phyloP scores from a whole-genome alignment of 1,140 invertebrate genomes.

The Camponotus vicinus region DNA sequence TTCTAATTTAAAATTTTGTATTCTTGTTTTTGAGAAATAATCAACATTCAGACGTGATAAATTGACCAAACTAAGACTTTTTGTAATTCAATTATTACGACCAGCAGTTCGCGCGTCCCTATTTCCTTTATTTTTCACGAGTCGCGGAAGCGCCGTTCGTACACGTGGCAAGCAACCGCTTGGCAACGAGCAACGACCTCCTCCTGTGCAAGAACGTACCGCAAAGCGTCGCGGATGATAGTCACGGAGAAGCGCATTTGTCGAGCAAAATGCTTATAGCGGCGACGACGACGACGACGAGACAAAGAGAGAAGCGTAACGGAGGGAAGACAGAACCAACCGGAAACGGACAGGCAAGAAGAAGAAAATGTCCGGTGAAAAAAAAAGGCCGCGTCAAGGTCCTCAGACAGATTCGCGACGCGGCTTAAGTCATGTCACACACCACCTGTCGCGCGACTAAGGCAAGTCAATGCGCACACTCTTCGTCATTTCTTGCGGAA shows the following conservation, averaged over 20 bases:
- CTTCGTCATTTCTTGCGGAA: constrained; percentile 45
- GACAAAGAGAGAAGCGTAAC: constrained; percentile 35
- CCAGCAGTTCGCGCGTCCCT: constrained; percentile 11
- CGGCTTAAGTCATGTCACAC: constrained; percentile 59
- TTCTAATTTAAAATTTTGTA: neutral
- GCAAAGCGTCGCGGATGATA: constrained; percentile 25
- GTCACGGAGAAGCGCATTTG: constrained; percentile 56
- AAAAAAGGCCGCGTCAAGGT: constrained; percentile 64
- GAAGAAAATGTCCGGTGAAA: constrained; percentile 61
- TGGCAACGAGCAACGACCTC: constrained; percentile 72
- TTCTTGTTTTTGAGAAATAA: neutral
- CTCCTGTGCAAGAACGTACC: constrained; percentile 45
- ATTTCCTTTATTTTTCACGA: constrained; percentile 54
- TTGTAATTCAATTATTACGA: neutral
- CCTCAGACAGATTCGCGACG: constrained; percentile 71
- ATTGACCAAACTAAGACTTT: neutral
- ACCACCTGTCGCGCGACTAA: constrained; percentile 68
- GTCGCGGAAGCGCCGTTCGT: constrained; percentile 24
- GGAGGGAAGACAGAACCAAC: constrained; percentile 29
- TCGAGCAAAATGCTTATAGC: constrained; percentile 53
- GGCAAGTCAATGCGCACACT: constrained; percentile 62
- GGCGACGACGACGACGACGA: constrained; percentile 15
- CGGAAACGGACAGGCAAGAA: constrained; percentile 62
- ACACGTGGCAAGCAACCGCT: constrained; percentile 65
- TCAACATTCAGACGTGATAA: neutral